These are phyloP conservation scores for Lasiommata megera DNA, from an alignment of 2,888 invertebrate species.

Conservation along the genomic window DNA sequence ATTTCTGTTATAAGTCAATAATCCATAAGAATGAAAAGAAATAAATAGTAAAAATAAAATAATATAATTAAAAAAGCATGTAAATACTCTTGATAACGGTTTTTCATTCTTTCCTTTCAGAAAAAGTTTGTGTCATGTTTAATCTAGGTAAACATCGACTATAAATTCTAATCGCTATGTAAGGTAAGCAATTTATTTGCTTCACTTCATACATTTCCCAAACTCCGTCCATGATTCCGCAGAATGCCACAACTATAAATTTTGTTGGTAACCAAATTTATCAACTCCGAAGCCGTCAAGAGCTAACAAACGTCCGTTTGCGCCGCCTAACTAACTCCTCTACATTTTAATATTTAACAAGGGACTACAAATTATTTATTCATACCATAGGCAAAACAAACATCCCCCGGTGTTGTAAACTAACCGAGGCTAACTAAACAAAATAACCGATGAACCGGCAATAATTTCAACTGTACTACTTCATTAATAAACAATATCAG, in stretches of 20 bases:
- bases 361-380: conserved; percentile 69
- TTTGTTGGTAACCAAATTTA: conserved; percentile 1
- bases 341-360: conserved; percentile 39
- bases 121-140: no score
- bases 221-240: not conserved
- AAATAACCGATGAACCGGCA: conserved; percentile 59
- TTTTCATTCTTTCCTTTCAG: no score
- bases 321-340: conserved; percentile 20
- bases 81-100: no score
- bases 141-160: not conserved
- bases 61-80: no score
- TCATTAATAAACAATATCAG: conserved; percentile 31
- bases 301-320: conserved; percentile 20
- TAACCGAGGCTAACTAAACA: conserved; percentile 64
- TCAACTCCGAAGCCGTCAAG: conserved; percentile 2
- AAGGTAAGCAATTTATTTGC: not conserved
- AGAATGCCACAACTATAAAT: conserved; percentile 6
- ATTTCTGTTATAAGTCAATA: no score
- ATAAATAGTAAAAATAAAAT: no score
- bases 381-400: conserved; percentile 57
- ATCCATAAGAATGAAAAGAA: no score
- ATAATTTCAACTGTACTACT: conserved; percentile 55
- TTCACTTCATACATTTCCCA: not conserved
- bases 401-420: conserved; percentile 56
- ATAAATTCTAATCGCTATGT: not conserved